A percentile compares a stretch with the other conserved stretches of the same genome.
Conservation (phyloP, 2,888 invertebrate species). For the Perdita meconis region DNA sequence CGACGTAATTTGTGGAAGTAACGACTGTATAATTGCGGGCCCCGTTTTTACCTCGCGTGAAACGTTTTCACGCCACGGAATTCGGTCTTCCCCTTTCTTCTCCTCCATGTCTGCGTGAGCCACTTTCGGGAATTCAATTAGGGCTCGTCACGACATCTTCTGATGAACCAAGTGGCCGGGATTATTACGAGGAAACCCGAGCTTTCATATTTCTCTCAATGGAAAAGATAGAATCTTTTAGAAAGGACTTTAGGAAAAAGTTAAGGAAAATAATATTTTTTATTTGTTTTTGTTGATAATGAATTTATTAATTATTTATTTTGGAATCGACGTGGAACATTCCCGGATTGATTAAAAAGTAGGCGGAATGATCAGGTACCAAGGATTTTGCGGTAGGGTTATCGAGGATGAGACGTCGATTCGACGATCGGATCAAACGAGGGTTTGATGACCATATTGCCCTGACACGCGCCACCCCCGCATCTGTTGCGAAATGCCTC, state of each 20-base stretch:
- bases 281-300: no score
- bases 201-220: neutral
- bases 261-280: no score
- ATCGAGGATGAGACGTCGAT: neutral
- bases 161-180: constrained; percentile 3
- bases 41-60: constrained; percentile 60
- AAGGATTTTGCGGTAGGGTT: neutral
- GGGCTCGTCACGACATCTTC: neutral
- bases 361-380: neutral
- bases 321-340: neutral
- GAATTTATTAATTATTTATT: no score
- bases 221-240: no score
- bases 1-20: constrained; percentile 72
- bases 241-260: no score
- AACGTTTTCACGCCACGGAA: constrained; percentile 67
- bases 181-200: neutral
- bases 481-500: constrained; percentile 74
- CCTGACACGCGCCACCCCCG: constrained; percentile 60
- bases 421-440: constrained; percentile 43
- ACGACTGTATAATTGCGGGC: constrained; percentile 72
- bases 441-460: constrained; percentile 72
- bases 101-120: constrained; percentile 4
- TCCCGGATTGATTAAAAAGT: neutral
- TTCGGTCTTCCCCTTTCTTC: no score
- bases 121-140: constrained; percentile 64